Base-by-base conservation (phyloP, 1,140 invertebrate genomes). In the Belonocnema kinseyi region DNA sequence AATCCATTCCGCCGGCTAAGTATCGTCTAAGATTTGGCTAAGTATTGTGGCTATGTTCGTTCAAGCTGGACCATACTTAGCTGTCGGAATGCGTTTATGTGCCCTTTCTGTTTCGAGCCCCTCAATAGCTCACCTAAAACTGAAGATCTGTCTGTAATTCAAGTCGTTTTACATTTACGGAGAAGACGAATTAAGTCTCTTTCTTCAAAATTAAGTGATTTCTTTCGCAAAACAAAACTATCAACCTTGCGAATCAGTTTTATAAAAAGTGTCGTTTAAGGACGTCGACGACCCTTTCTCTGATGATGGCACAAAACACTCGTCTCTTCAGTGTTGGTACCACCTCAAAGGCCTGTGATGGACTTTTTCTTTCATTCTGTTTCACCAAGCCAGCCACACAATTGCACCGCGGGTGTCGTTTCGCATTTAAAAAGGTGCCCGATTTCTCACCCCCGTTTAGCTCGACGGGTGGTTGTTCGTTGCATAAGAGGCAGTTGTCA, bases 321-420 rank as follows among this genome's bases (percentile, higher is more conserved):
- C 16, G 53, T 54, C 58, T 33, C 21, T 21, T 46, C 40, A 10
- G 7, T 66, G 61, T 40, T 33, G 61, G 61, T 16, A 40, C 4
- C 5, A 66, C 21, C 33, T 66, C 61, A 66, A 66, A 66, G 21
- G 61, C 10, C n/a, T 1, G n/a, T 40, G 16, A 66, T 66, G 61
- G 61, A 66, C 16, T 53, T 72, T 74, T 76, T 81, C 78, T 79
- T 80, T 75, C n/a, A 21, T 76, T 76, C 76, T 75, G 66, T 74
- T 21, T 54, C 17, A 46, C 16, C n/a, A 50, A 16, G 70, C 51
- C 8, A 56, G 66, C 74, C 78, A 73, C 76, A 86, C 83, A 87
- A 88, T 89, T 85, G 88, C 88, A 73, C 89, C 80, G 82, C 88
- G 88, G 89, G 89, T 88, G 88, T 85, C 86, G 79, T 53, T n/a